Percentiles rank a stretch among this genome's conserved stretches.
Evolutionary conservation across 1,140 invertebrate species (phyloP).

Genomic region (Drosophila serrata): DNA sequence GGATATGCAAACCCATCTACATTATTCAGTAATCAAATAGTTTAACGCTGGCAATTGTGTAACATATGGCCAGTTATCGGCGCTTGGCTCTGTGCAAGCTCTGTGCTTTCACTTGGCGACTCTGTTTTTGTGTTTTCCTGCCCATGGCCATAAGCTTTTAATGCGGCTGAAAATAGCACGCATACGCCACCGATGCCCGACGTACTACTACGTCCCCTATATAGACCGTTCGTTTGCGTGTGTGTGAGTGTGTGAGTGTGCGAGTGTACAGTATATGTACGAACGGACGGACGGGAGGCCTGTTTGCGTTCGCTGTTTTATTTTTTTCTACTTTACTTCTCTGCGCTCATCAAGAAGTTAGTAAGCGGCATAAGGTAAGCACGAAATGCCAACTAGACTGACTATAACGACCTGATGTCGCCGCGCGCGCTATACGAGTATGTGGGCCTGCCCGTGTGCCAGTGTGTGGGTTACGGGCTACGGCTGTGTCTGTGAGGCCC

Average conservation of each 20-base stretch:
- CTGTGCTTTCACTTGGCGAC: conserved; percentile 40
- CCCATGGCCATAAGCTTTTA: conserved; percentile 65
- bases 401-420: conserved; percentile 54
- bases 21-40: conserved; percentile 30
- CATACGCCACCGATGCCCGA: conserved; percentile 77
- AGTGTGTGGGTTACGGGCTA: conserved; percentile 29
- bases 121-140: conserved; percentile 44
- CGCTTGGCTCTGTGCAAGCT: conserved; percentile 46
- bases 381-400: conserved; percentile 82
- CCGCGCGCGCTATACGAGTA: conserved; percentile 26
- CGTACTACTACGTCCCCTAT: conserved; percentile 29
- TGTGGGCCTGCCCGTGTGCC: conserved; percentile 21
- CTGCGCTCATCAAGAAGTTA: conserved; percentile 67
- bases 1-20: conserved; percentile 15
- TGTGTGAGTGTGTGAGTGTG: background rate
- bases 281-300: conserved; percentile 16
- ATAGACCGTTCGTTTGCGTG: too few species aligned
- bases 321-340: conserved; percentile 21
- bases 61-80: conserved; percentile 44
- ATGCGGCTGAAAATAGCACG: conserved; percentile 82
- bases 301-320: conserved; percentile 21
- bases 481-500: conserved; percentile 43
- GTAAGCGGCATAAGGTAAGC: conserved; percentile 81
- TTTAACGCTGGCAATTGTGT: conserved; percentile 23
- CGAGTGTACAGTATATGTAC: conserved; percentile 1